Conservation (phyloP, 1,140 invertebrate species). For the Tetramorium parvispinum region DNA sequence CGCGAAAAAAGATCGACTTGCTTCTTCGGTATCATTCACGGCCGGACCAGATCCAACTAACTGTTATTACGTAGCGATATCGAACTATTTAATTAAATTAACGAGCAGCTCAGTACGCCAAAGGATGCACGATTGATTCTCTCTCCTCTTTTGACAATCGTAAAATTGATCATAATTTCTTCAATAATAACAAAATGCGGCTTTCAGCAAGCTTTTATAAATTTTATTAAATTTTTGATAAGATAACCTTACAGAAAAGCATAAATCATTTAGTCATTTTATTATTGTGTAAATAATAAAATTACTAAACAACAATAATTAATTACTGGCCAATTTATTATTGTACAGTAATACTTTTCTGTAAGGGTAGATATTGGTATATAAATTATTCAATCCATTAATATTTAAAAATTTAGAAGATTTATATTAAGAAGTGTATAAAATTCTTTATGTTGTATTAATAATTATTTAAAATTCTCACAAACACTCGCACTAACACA, state of each 20-base stretch:
- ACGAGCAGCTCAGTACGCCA: constrained; percentile 55
- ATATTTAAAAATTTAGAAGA: not conserved
- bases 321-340: too few relatives aligned
- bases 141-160: not conserved
- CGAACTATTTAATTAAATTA: constrained; percentile 74
- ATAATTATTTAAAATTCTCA: too few relatives aligned
- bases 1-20: not conserved
- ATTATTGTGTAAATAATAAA: too few relatives aligned
- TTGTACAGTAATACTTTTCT: too few relatives aligned
- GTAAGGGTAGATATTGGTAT: too few relatives aligned
- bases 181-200: not conserved
- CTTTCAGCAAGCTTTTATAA: not conserved
- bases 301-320: too few relatives aligned
- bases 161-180: not conserved
- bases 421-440: not conserved
- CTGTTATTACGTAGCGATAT: constrained; percentile 61
- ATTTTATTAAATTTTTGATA: too few relatives aligned
- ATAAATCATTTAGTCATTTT: too few relatives aligned
- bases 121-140: constrained; percentile 46
- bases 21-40: constrained; percentile 1
- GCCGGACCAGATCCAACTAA: constrained; percentile 13
- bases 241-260: too few relatives aligned
- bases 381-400: not conserved
- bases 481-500: too few relatives aligned
- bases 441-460: not conserved